Base-by-base conservation (phyloP, 1,140 invertebrate species). In the Drosophila tropicalis region DNA sequence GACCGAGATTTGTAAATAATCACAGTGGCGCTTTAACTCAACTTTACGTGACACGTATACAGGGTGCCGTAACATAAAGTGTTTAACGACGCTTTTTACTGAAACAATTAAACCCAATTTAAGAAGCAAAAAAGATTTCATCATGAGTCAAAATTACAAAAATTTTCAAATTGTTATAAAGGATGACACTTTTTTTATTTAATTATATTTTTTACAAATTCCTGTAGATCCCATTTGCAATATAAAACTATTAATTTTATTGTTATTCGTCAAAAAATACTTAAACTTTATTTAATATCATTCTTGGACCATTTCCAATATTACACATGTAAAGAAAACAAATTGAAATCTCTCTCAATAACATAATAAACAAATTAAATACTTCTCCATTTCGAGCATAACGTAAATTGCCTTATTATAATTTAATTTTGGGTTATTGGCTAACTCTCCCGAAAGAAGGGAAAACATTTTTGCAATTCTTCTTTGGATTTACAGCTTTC, bases 401-500 rank as follows among this genome's bases (percentile, higher is more conserved):
- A 47, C 10, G 44, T 79, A 64, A 54, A 75, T 65, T 47, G 67
- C 32, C 62, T 44, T 1, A 44, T 32, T 7, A 13, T 32, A 7
- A 29, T 22, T 34, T 29, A 29, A 22, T 12, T 51, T 9, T 12
- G 19, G 10, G 1, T 3, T 6, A 0, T 12, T 29, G n/a, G 58
- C 60, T 91, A 91, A 57, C 76, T 79, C 15, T 92, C 85, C 0
- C 91, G 76, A 13, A 92, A 90, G 51, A 92, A 92, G 19, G 91
- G 90, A 54, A 92, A 92, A 2, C 72, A 75, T 56, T 79, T 84
- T 44, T 92, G 91, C 25, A 92, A 60, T 36, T 92, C 91, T 19
- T 71, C 80, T 36, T 91, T 92, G 0, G 80, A 74, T 34, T 90
- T 95, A 74, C 93, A 94, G 41, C 93, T 93, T 13, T 94, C 93